Conservation (phyloP, 37 sponge, comb jelly and placozoan genomes). For the Diacarnus erythraeanus region DNA sequence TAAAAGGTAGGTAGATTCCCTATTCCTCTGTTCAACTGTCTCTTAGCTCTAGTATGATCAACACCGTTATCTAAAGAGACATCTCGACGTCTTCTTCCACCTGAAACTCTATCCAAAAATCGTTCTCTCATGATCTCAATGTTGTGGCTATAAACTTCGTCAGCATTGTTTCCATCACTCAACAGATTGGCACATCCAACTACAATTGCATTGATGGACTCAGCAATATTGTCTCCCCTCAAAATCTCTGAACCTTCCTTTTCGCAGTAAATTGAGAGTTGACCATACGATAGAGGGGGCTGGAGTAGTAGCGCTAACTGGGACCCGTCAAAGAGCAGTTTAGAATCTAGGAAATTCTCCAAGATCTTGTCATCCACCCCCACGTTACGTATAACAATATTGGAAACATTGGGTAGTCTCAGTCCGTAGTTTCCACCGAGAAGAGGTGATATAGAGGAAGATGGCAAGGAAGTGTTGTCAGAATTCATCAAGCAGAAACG, state of each 20-base stretch:
- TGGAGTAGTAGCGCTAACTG: conserved; percentile 58
- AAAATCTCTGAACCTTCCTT: conserved; percentile 32
- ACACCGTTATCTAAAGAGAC: not conserved
- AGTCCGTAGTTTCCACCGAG: conserved; percentile 74
- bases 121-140: conserved; percentile 8
- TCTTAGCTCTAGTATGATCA: not conserved
- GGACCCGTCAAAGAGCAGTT: conserved; percentile 28
- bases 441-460: conserved; percentile 47
- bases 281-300: conserved; percentile 67
- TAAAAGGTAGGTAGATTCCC: not conserved
- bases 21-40: not conserved
- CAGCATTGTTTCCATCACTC: conserved; percentile 61
- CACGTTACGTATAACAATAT: conserved; percentile 53
- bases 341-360: not conserved
- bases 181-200: conserved; percentile 80
- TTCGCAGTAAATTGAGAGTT: conserved; percentile 67
- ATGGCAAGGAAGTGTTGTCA: conserved; percentile 40
- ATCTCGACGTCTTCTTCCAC: not conserved
- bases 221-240: conserved; percentile 32
- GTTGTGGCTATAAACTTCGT: conserved; percentile 42
- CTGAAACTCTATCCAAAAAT: not conserved
- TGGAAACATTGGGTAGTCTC: conserved; percentile 53
- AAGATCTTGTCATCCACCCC: conserved; percentile 20
- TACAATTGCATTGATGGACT: conserved; percentile 21
- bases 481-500: conserved; percentile 68